Evolutionary conservation across 2,888 invertebrate genomes (phyloP), one percentile per base, ranked within the genome.

Genomic region (Endomychus coccineus): DNA sequence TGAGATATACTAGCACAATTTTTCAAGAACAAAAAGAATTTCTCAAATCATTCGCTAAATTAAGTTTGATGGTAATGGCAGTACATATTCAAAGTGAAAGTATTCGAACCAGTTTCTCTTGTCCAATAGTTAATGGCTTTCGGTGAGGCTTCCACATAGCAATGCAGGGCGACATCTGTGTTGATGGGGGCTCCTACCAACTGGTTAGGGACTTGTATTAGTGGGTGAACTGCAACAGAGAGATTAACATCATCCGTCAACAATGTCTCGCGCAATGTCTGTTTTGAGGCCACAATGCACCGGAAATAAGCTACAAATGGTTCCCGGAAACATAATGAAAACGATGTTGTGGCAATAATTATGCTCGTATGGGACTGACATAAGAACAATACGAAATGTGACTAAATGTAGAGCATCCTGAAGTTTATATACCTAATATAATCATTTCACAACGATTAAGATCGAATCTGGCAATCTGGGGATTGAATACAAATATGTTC

Each of bases 81-180:
- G n/a, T n/a, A n/a, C n/a, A n/a, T n/a, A n/a, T n/a, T n/a, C n/a
- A n/a, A n/a, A n/a, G n/a, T n/a, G n/a, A n/a, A n/a, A n/a, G n/a
- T n/a, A 15, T 40, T 63, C 76, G 75, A 69, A 89, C 89, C 88
- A 58, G 83, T 83, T 64, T 87, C 88, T 61, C 87, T 79, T 43
- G 86, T 89, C 90, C 90, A 90, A 68, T 88, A 90, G 75, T 90
- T 90, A 73, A 91, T 90, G 61, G 90, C 87, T 69, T 88, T 89
- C 21, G 90, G 90, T 38, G 89, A 90, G 38, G 91, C 90, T 66
- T 91, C 91, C 40, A 90, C 89, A 64, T 85, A 83, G 55, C 77
- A 78, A 64, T 87, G 83, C 54, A 91, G 74, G 42, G 83, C 83
- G 61, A 90, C 88, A 66, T 89, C 83, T 48, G 86, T 85, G 53